Evolutionary conservation across 1,140 invertebrate genomes (phyloP).

Genomic region (Drosophila pseudoobscura): DNA sequence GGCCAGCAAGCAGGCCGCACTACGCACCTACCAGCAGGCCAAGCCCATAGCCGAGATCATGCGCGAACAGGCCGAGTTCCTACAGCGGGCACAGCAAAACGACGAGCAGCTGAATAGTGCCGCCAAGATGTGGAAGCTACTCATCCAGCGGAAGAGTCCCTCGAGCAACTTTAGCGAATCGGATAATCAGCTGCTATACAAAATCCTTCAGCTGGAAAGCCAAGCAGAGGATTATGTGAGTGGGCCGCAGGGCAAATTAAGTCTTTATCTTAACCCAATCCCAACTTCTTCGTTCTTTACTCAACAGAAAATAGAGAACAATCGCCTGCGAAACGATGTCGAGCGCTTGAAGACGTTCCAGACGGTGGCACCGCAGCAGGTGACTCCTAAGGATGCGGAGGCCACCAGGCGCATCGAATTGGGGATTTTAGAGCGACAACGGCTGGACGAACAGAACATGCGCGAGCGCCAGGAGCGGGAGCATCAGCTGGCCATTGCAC

Average conservation of each 20-base stretch:
- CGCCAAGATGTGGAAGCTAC: constrained; percentile 80
- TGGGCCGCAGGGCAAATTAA: background rate
- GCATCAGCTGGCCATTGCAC: constrained; percentile 72
- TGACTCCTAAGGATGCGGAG: constrained; percentile 47
- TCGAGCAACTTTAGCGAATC: no score
- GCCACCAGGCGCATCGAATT: constrained; percentile 77
- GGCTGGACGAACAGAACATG: constrained; percentile 83
- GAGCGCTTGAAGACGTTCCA: constrained; percentile 84
- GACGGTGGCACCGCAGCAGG: constrained; percentile 1
- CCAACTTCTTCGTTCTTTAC: no score
- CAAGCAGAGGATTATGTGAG: constrained; percentile 85
- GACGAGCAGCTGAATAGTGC: constrained; percentile 85
- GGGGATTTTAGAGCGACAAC: constrained; percentile 81
- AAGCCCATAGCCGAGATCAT: constrained; percentile 84
- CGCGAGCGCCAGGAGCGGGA: constrained; percentile 84
- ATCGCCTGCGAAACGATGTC: constrained; percentile 84
- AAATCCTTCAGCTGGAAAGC: constrained; percentile 86
- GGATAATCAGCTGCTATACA: constrained; percentile 85
- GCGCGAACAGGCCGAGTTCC: constrained; percentile 85
- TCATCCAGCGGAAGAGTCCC: no score
- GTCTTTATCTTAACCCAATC: no score
- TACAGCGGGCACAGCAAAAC: constrained; percentile 85
- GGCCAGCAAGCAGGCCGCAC: constrained; percentile 84
- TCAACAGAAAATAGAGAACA: constrained; percentile 84
- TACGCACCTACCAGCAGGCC: constrained; percentile 83